Conservation (phyloP, 1,140 invertebrate genomes). For the Zeugodacus cucurbitae region DNA sequence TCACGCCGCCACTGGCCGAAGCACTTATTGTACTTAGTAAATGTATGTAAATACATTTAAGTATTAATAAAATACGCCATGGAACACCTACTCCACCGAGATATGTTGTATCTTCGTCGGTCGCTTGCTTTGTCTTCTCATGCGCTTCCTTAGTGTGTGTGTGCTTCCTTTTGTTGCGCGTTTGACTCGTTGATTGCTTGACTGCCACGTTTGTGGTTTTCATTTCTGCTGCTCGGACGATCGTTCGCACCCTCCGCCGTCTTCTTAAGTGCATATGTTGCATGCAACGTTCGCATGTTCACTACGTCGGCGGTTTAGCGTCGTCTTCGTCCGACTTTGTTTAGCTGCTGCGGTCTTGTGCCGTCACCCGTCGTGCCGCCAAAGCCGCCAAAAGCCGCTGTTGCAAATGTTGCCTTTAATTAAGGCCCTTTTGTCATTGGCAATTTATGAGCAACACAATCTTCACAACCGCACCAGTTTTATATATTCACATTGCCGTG, state of each 20-base stretch:
- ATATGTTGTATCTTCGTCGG: too few relatives aligned
- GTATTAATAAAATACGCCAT: constrained; percentile 24
- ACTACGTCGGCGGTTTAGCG: not conserved
- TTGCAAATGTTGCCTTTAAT: constrained; percentile 27
- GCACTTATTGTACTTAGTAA: constrained; percentile 6
- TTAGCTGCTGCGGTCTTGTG: not conserved
- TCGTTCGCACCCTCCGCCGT: not conserved
- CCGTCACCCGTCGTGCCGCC: not conserved
- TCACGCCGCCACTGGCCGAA: not conserved
- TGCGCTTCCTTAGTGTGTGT: not conserved
- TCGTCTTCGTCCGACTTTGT: not conserved
- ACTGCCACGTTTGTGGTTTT: not conserved
- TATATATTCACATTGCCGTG: not conserved
- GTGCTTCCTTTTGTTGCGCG: not conserved
- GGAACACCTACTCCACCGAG: constrained; percentile 6
- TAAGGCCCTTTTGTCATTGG: constrained; percentile 35
- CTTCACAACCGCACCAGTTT: not conserved
- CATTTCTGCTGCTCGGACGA: too few relatives aligned
- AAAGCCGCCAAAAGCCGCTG: not conserved
- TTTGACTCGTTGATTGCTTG: constrained; percentile 9
- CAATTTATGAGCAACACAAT: constrained; percentile 28
- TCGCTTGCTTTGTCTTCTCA: not conserved
- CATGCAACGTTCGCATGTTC: constrained; percentile 21
- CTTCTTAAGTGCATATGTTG: not conserved
- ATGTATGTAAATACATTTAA: constrained; percentile 24